Percentiles rank a stretch among this genome's conserved stretches.
Evolutionary conservation across 1,140 invertebrate species (phyloP).

Genomic region (Holcopasites calliopsidis): DNA sequence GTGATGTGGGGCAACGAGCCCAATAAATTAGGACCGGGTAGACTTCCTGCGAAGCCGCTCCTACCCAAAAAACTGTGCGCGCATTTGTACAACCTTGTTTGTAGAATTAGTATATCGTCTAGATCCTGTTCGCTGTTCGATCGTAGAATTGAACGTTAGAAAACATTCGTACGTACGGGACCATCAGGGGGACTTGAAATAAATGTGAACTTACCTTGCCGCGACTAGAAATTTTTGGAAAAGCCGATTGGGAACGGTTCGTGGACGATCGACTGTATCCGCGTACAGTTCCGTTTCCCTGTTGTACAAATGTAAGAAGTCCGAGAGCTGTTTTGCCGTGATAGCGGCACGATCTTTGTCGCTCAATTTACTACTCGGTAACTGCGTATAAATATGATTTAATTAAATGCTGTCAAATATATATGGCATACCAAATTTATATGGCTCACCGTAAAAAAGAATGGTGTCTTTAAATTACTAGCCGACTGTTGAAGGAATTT

Average conservation of each 20-base stretch:
- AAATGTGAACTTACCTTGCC: conserved; percentile 71
- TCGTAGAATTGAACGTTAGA: background rate
- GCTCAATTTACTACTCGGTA: conserved; percentile 87
- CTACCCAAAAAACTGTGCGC: conserved; percentile 83
- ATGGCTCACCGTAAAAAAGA: conserved; percentile 83
- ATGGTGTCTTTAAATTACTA: conserved; percentile 87
- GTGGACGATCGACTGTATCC: conserved; percentile 84
- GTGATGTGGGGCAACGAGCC: conserved; percentile 78
- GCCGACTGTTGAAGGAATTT: conserved; percentile 92
- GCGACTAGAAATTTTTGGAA: conserved; percentile 82
- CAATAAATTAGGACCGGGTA: conserved; percentile 76
- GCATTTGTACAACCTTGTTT: conserved; percentile 84
- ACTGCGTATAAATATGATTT: conserved; percentile 74
- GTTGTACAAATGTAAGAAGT: conserved; percentile 94
- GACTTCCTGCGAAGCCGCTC: conserved; percentile 76
- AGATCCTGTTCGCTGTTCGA: conserved; percentile 82
- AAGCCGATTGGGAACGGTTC: conserved; percentile 81
- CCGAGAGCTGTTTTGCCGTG: conserved; percentile 94
- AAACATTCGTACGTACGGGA: background rate
- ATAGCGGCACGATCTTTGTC: conserved; percentile 92
- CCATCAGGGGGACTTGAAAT: background rate
- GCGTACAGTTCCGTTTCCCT: conserved; percentile 89
- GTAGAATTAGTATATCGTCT: conserved; percentile 83
- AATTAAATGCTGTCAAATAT: conserved; percentile 8
- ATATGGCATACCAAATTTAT: too few species aligned